Percentiles rank a stretch among this genome's conserved stretches.
Evolutionary conservation across 2,797 vertebrate genomes (phyloP).

Genomic region (Ammospiza maritima): DNA sequence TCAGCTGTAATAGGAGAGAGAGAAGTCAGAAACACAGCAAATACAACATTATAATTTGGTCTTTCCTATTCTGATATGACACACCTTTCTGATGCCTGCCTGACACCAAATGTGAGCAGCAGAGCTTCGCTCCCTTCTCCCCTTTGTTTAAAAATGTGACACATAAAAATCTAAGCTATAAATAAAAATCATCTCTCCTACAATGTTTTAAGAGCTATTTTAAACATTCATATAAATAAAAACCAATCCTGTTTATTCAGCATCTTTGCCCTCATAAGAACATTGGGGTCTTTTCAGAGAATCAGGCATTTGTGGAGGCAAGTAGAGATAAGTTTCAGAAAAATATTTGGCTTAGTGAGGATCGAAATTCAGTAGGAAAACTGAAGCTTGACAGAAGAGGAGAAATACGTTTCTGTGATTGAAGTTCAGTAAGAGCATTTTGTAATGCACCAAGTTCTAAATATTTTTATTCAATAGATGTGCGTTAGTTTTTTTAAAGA

Average conservation of each 20-base stretch:
- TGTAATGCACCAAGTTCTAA: not conserved
- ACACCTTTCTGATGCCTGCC: not conserved
- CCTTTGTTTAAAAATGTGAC: slow-evolving; percentile 62
- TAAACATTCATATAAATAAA: slow-evolving; percentile 38
- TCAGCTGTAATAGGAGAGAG: not conserved
- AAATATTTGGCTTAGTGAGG: not conserved
- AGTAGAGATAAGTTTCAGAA: not conserved
- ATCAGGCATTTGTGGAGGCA: not conserved
- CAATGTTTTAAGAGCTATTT: slow-evolving; percentile 49
- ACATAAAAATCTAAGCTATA: slow-evolving; percentile 57
- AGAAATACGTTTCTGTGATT: not conserved
- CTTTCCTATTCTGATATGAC: not conserved
- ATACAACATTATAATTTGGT: not conserved
- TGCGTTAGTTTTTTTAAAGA: not conserved
- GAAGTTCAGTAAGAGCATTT: not conserved
- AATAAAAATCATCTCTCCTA: slow-evolving; percentile 27
- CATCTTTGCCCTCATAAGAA: not conserved
- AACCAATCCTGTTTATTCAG: slow-evolving; percentile 39
- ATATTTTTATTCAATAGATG: not conserved
- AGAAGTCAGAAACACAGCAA: not conserved
- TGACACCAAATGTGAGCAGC: not conserved
- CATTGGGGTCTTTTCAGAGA: not conserved
- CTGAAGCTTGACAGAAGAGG: not conserved
- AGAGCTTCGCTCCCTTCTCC: not conserved
- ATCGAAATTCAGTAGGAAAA: not conserved